A percentile compares a stretch with the other conserved stretches of the same genome.
phyloP scores from a whole-genome alignment of 2,888 invertebrate species.

The Opisthograptis luteolata region DNA sequence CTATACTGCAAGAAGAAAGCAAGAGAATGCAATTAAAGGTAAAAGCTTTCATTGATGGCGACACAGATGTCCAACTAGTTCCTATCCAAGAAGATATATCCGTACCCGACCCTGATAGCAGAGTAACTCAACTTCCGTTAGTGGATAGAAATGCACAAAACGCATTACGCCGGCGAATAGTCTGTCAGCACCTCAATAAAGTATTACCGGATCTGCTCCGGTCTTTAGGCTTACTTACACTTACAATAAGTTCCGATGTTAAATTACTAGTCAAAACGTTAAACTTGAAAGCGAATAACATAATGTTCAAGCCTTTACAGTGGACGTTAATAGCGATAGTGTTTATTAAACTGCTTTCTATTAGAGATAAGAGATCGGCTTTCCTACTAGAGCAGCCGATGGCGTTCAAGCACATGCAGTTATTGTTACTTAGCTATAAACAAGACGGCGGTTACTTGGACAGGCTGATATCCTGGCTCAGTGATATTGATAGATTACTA shows the following conservation, averaged over 20 bases:
- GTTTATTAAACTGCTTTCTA: slow-evolving; percentile 85
- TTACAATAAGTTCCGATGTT: slow-evolving; percentile 73
- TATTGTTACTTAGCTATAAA: slow-evolving; percentile 77
- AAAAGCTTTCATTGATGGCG: slow-evolving; percentile 85
- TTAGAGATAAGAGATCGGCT: slow-evolving; percentile 63
- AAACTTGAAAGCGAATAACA: slow-evolving; percentile 87
- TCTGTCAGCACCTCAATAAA: slow-evolving; percentile 87
- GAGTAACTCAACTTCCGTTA: slow-evolving; percentile 83
- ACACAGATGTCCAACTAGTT: slow-evolving; percentile 64
- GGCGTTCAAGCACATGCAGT: slow-evolving; percentile 71
- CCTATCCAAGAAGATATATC: slow-evolving; percentile 43
- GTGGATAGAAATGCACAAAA: slow-evolving; percentile 87
- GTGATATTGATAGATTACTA: slow-evolving; percentile 75
- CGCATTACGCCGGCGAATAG: slow-evolving; percentile 87
- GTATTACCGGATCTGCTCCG: slow-evolving; percentile 84
- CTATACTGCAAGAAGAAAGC: slow-evolving; percentile 85
- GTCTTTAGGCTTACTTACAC: slow-evolving; percentile 72
- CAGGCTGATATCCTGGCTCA: slow-evolving; percentile 76
- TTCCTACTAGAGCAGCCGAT: slow-evolving; percentile 58
- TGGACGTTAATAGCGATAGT: slow-evolving; percentile 89
- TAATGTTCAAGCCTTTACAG: slow-evolving; percentile 88
- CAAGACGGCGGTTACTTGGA: slow-evolving; percentile 80
- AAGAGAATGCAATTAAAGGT: slow-evolving; percentile 87
- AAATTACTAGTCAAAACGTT: slow-evolving; percentile 86
- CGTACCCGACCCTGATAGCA: slow-evolving; percentile 52